Conservation (phyloP, 2,888 invertebrate genomes). For the Lypha dubia region DNA sequence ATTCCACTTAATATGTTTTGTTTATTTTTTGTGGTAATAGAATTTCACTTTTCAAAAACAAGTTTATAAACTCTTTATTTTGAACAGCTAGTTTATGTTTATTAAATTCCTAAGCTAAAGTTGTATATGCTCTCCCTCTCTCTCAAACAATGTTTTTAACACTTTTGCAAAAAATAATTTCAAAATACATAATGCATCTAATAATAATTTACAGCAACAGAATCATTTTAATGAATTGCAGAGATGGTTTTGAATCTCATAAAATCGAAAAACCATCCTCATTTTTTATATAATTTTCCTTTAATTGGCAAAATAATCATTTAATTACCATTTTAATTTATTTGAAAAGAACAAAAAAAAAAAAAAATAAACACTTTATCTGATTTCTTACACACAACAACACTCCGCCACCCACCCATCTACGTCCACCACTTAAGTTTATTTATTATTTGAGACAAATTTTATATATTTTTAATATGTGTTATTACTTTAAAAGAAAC, state of each 20-base stretch:
- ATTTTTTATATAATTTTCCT: constrained; percentile 12
- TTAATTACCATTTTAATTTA: constrained; percentile 45
- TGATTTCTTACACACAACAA: constrained; percentile 38
- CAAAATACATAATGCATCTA: background rate
- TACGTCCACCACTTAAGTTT: constrained; percentile 32
- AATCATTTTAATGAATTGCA: constrained; percentile 29
- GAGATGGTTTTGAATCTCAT: background rate
- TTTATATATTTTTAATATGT: constrained; percentile 23
- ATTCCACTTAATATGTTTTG: constrained; percentile 39
- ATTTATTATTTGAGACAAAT: constrained; percentile 53
- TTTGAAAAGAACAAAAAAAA: constrained; percentile 7
- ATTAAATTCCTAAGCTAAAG: constrained; percentile 17
- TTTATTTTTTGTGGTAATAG: constrained; percentile 50
- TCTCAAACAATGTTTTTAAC: background rate
- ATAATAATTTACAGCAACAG: constrained; percentile 4
- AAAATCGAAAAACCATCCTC: constrained; percentile 15
- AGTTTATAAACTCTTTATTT: constrained; percentile 5
- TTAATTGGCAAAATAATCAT: constrained; percentile 38
- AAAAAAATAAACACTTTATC: constrained; percentile 26
- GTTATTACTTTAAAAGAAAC: constrained; percentile 19
- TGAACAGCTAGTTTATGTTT: constrained; percentile 51
- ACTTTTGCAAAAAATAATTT: constrained; percentile 9
- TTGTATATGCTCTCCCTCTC: background rate
- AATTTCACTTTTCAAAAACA: constrained; percentile 51
- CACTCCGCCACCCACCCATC: background rate